These are phyloP conservation scores for Rhaphigaster nebulosa DNA, from an alignment of 2,888 invertebrate genomes.

Conservation along the genomic window DNA sequence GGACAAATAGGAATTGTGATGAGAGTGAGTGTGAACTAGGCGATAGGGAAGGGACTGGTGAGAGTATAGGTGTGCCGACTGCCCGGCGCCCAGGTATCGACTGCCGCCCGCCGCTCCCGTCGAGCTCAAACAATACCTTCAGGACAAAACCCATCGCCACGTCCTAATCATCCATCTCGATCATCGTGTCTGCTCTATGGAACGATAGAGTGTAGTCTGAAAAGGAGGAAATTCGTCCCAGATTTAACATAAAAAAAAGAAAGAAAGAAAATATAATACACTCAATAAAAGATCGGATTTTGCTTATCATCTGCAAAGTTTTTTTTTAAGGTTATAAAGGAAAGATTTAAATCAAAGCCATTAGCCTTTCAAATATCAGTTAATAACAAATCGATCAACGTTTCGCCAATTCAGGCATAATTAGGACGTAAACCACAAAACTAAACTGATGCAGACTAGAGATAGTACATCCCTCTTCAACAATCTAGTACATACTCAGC, in stretches of 20 bases:
- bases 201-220: rapidly evolving
- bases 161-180: not conserved
- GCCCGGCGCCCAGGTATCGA: conserved; percentile 53
- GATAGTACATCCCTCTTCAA: too few relatives aligned
- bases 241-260: not conserved
- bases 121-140: conserved; percentile 30
- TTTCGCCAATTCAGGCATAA: too few relatives aligned
- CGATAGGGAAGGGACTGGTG: not conserved
- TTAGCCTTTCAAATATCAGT: too few relatives aligned
- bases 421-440: too few relatives aligned
- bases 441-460: too few relatives aligned
- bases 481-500: too few relatives aligned
- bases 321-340: too few relatives aligned
- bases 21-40: not conserved
- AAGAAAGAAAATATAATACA: too few relatives aligned
- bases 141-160: conserved; percentile 41
- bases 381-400: too few relatives aligned
- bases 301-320: too few relatives aligned
- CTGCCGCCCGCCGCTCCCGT: not conserved
- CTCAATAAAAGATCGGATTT: too few relatives aligned
- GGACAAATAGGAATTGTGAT: not conserved
- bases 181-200: not conserved
- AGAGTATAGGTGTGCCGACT: conserved; percentile 56
- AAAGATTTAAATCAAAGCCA: too few relatives aligned
- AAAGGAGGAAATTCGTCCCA: not conserved